Percentiles rank a stretch among this genome's conserved stretches.
Evolutionary conservation across 2,888 invertebrate genomes (phyloP).

Genomic region (Drosophila lutescens): DNA sequence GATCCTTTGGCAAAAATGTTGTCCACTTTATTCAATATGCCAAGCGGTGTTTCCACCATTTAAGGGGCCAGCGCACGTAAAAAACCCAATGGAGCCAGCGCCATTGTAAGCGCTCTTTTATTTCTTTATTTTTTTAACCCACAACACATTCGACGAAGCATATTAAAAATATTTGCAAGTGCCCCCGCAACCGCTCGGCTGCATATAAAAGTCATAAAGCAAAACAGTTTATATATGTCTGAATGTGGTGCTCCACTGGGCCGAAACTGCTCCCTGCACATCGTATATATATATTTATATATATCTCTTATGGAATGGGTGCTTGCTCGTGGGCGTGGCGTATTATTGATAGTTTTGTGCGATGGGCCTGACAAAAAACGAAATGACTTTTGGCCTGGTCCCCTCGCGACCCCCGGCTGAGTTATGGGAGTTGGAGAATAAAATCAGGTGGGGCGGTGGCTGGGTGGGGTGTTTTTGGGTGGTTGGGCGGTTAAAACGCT

Average conservation of each 20-base stretch:
- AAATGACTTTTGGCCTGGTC: constrained; percentile 56
- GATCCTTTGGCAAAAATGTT: constrained; percentile 49
- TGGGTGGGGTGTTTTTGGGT: constrained; percentile 1
- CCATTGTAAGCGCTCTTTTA: constrained; percentile 27
- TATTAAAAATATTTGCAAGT: constrained; percentile 77
- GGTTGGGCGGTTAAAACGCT: constrained; percentile 42
- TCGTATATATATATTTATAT: background rate
- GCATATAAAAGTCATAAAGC: constrained; percentile 79
- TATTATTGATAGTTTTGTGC: constrained; percentile 75
- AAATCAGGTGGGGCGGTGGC: constrained; percentile 20
- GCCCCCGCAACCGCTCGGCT: constrained; percentile 34
- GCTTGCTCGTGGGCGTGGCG: constrained; percentile 52
- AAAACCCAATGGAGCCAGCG: constrained; percentile 32
- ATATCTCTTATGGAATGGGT: background rate
- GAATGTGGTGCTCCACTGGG: constrained; percentile 29
- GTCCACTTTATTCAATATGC: constrained; percentile 64
- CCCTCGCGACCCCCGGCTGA: constrained; percentile 5
- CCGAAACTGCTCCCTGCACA: constrained; percentile 13
- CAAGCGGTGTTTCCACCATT: constrained; percentile 43
- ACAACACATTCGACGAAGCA: constrained; percentile 58
- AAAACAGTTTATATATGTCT: constrained; percentile 65
- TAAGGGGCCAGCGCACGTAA: constrained; percentile 44
- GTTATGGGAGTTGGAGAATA: constrained; percentile 47
- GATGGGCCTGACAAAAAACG: constrained; percentile 64
- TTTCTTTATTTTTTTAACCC: constrained; percentile 15